Evolutionary conservation across 2,888 invertebrate species (phyloP), one percentile per base, ranked within the genome.

Genomic region (Anodontia alba): DNA sequence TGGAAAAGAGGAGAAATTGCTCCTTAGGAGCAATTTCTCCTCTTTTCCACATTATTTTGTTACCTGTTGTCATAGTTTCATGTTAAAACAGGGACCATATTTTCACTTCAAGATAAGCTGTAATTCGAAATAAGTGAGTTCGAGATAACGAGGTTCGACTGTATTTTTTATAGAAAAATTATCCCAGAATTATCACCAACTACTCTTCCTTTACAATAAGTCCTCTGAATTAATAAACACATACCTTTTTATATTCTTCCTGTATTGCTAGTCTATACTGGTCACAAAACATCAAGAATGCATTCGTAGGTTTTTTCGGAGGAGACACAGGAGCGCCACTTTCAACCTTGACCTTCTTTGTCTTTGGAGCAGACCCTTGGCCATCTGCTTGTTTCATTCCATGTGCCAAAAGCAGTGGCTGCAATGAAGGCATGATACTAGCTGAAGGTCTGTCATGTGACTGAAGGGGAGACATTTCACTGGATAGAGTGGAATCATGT

Each of bases 201-300:
- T 38, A 38, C 12, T 38, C 12, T 38, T 38, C 38, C 12, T 5
- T 38, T 38, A 38, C 38, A 12, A 5, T 8, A 5, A 8, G 7
- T 38, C 12, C 5, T 8, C 38, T 38, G 12, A 38, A 38, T 5
- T 38, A 5, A 5, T 38, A 12, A 12, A 12, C 38, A 38, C 17
- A 46, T 38, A 92, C 93, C 91, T 91, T 89, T 38, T 88, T 87
- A 83, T 91, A 93, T 38, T 91, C 90, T 62, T 92, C 92, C 71
- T 91, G 91, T 31, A 93, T 86, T 33, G 81, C 73, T 7, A 89
- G 81, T 57, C 90, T 87, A 54, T 91, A 90, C 51, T 92, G 90
- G 62, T 92, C 91, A 86, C 91, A 91, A 77, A 92, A 93, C 89
- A 92, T 89, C 23, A 91, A 80, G 77, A 92, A 93, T 36, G 92